Percentiles rank a stretch among this genome's conserved stretches.
Conservation (phyloP, 2,888 invertebrate species). For the Clistopyga incitator region DNA sequence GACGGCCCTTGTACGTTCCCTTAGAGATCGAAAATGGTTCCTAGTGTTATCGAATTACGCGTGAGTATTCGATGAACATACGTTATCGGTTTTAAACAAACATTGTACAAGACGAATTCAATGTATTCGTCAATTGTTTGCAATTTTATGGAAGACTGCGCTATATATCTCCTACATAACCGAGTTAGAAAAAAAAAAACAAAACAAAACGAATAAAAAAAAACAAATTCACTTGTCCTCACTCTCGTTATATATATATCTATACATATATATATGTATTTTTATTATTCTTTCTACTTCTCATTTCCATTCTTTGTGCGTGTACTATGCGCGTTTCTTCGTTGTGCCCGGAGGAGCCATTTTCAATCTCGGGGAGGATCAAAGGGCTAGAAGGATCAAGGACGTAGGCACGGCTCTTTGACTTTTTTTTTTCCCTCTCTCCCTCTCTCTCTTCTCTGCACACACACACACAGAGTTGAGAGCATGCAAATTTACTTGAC, state of each 20-base stretch:
- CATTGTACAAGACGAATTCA: constrained; percentile 23
- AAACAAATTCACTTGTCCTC: background rate
- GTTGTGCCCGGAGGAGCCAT: constrained; percentile 67
- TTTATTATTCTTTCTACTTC: constrained; percentile 27
- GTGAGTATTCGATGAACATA: constrained; percentile 26
- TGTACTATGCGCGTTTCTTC: constrained; percentile 49
- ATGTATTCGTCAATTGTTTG: constrained; percentile 4
- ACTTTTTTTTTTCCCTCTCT: constrained; percentile 13
- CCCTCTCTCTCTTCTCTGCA: too few species aligned
- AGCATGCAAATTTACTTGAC: constrained; percentile 17
- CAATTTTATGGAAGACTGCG: constrained; percentile 67
- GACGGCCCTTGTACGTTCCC: constrained; percentile 73
- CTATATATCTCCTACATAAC: constrained; percentile 12
- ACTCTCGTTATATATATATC: constrained; percentile 28
- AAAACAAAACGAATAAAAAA: too few species aligned
- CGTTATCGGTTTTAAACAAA: constrained; percentile 22
- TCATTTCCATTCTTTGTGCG: constrained; percentile 62
- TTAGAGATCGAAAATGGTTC: constrained; percentile 68
- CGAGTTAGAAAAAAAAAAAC: constrained; percentile 23
- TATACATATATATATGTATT: too few species aligned
- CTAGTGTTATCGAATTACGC: constrained; percentile 32
- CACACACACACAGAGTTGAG: background rate
- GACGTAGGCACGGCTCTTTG: constrained; percentile 66
- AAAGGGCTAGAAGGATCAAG: constrained; percentile 71
- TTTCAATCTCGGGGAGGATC: constrained; percentile 71